phyloP scores from a whole-genome alignment of 2,888 invertebrate genomes.

The Caenorhabditis japonica region DNA sequence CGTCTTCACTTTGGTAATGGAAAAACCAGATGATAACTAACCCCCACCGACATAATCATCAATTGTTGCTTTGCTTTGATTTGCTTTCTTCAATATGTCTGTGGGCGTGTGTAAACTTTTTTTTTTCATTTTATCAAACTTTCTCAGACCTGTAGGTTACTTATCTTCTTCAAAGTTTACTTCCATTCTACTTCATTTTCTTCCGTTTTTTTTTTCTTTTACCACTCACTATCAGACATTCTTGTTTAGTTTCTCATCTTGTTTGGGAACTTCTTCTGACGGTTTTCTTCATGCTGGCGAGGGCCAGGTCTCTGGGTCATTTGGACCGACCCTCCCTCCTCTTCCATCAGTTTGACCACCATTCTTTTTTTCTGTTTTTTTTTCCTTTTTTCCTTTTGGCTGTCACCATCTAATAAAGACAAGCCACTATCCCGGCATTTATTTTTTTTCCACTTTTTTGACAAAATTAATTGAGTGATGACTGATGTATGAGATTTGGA shows the following conservation, averaged over 20 bases:
- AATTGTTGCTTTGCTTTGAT: constrained; percentile 51
- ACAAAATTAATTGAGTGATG: not conserved
- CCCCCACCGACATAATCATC: constrained; percentile 44
- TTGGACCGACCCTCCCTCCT: constrained; percentile 83
- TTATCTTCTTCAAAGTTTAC: constrained; percentile 16
- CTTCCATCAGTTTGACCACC: constrained; percentile 16
- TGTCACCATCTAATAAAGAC: constrained; percentile 28
- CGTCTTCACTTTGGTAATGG: constrained; percentile 9
- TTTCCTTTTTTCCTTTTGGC: no score
- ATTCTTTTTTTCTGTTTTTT: constrained; percentile 15
- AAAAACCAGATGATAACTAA: constrained; percentile 55
- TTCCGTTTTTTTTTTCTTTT: constrained; percentile 10
- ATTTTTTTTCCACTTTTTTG: not conserved
- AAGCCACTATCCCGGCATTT: not conserved
- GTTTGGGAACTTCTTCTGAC: not conserved
- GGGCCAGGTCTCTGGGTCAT: constrained; percentile 94
- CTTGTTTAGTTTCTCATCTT: constrained; percentile 9
- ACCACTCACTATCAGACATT: constrained; percentile 12
- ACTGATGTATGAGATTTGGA: constrained; percentile 24
- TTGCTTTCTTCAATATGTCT: constrained; percentile 12
- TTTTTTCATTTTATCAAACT: constrained; percentile 13
- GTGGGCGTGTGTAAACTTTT: constrained; percentile 33
- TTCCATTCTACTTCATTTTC: constrained; percentile 9
- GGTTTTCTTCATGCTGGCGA: constrained; percentile 87
- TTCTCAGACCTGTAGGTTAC: constrained; percentile 20